Conservation (phyloP, 2,888 invertebrate genomes). For the Yponomeuta cagnagella region DNA sequence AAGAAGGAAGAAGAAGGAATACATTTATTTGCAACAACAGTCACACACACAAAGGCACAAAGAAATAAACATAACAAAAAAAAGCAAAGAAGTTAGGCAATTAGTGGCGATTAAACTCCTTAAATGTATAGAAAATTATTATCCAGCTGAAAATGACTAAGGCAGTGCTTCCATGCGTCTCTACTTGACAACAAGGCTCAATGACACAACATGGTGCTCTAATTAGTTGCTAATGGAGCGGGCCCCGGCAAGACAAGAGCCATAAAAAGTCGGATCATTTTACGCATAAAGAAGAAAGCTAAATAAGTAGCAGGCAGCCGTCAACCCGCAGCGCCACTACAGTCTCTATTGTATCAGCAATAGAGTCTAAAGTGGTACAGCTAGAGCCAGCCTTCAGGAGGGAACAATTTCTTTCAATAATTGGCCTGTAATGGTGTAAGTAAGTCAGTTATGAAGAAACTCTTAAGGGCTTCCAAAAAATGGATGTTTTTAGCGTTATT, state of each 20-base stretch:
- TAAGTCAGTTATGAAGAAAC: constrained; percentile 56
- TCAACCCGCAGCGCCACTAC: neutral
- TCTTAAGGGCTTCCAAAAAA: constrained; percentile 37
- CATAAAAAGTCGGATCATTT: constrained; percentile 43
- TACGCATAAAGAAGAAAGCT: constrained; percentile 16
- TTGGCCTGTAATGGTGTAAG: constrained; percentile 47
- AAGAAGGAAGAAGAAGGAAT: no score
- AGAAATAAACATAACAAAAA: no score
- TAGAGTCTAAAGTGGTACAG: neutral
- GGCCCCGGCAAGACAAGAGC: constrained; percentile 34
- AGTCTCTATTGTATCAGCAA: neutral
- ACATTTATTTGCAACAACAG: no score
- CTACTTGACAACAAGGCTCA: neutral
- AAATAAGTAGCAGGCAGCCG: neutral
- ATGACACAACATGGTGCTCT: constrained; percentile 23
- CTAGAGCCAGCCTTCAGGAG: constrained; percentile 25
- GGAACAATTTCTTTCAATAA: constrained; percentile 53
- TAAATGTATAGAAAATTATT: no score
- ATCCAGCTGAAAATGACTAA: no score
- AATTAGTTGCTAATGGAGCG: constrained; percentile 49
- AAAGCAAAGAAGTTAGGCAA: no score
- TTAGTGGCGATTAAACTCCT: no score
- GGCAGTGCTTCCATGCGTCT: no score
- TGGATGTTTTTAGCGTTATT: constrained; percentile 7
- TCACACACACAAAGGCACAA: no score